Conservation (phyloP, 2,113 vertebrate genomes). For the Hemiscyllium ocellatum region DNA sequence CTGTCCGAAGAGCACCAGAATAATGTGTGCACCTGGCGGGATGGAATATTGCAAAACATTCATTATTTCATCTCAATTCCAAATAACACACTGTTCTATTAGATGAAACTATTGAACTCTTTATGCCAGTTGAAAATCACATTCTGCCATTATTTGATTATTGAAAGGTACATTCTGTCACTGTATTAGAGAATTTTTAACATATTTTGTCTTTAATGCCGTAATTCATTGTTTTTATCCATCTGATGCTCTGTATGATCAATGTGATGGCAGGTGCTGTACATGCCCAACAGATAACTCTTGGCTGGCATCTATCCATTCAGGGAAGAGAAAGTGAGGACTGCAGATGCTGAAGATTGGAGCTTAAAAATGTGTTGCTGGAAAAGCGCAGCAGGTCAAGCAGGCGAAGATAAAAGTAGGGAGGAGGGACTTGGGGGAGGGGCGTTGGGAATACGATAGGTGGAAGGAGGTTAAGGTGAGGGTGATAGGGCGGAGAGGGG, state of each 20-base stretch:
- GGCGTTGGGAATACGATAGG: no score
- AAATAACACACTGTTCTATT: neutral
- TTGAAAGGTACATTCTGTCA: neutral
- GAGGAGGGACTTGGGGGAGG: no score
- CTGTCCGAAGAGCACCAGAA: neutral
- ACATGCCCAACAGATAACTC: no score
- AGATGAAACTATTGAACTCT: neutral
- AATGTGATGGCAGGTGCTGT: no score
- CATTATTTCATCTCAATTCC: neutral
- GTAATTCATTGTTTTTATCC: neutral
- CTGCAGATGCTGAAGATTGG: no score
- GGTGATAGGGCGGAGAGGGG: no score
- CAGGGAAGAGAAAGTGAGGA: no score
- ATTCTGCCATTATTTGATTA: neutral
- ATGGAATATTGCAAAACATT: neutral
- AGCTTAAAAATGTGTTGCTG: no score
- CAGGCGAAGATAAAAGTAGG: no score
- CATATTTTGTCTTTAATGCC: neutral
- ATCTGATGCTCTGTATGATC: neutral
- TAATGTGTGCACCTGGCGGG: neutral
- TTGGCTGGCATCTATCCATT: no score
- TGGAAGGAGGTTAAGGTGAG: no score
- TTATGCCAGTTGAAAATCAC: neutral
- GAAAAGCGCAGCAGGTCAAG: no score
- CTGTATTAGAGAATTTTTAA: neutral